Evolutionary conservation across 2,113 vertebrate genomes (phyloP), one percentile per base, ranked within the genome.

Genomic region (Corydoras maculifer): DNA sequence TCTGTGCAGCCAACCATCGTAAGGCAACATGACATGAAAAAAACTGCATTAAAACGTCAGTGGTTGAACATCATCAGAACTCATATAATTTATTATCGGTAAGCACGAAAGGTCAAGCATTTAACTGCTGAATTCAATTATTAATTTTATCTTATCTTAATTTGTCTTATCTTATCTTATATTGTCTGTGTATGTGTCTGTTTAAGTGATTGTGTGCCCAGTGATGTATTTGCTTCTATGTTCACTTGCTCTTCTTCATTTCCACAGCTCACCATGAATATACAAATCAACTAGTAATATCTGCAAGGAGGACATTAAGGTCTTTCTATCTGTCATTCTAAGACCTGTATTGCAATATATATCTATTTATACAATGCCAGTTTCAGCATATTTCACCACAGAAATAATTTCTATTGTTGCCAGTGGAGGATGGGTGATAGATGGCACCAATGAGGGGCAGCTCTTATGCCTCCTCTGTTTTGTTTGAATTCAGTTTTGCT

Each of bases 401-500:
- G 71, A 62, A 81, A 75, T 72, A 25, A 82, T 81, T 75, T 79
- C 51, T 72, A 43, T 58, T 71, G 48, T 82, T 79, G 69, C 75
- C 77, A 50, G 18, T 70, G 65, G 69, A 58, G 70, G 51, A 13
- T 61, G 70, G 35, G 73, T 77, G 74, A 85, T 77, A 62, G 31
- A 74, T 57, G 35, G 9, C 65, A 74, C 73, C 80, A 74, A 78
- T 70, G 79, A 84, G 77, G 15, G 76, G 67, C 70, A 67, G 53
- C 69, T 70, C 79, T 81, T 78, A 81, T 77, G 73, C 62, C 70
- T 58, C 61, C 64, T 62, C 71, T 69, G 78, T 84, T 82, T 85
- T 72, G 76, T 80, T 81, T 75, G 73, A 76, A 82, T 84, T 86
- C 75, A 78, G 79, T 77, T 76, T 72, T 66, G 73, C 58, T 62